Conservation (phyloP, 2,797 vertebrate species). For the Anguilla megastoma region DNA sequence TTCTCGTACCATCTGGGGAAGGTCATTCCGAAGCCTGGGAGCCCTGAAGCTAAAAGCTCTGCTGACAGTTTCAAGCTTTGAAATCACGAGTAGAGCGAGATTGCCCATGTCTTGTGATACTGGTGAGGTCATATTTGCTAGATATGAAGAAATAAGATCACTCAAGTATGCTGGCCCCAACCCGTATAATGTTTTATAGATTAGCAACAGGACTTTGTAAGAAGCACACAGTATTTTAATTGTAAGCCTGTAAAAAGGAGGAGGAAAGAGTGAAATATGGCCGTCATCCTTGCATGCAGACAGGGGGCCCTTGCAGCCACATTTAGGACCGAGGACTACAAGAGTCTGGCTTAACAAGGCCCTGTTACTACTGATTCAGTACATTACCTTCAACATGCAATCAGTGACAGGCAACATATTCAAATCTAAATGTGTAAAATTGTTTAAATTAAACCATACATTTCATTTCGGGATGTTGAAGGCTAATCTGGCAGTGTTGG, state of each 20-base stretch:
- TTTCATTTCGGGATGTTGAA: background rate
- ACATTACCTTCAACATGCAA: background rate
- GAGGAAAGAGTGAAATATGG: background rate
- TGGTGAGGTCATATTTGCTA: background rate
- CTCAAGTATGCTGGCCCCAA: background rate
- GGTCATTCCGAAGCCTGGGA: background rate
- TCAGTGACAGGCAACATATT: background rate
- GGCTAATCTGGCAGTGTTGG: background rate
- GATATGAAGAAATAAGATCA: background rate
- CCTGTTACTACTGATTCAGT: background rate
- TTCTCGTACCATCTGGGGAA: background rate
- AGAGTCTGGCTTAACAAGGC: too few species aligned
- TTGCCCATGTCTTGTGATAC: background rate
- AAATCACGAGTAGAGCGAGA: background rate
- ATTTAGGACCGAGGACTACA: background rate
- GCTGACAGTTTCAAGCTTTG: background rate
- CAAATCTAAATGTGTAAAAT: background rate
- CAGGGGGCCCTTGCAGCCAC: background rate
- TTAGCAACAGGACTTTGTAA: background rate
- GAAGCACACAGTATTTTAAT: background rate
- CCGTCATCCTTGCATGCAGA: background rate
- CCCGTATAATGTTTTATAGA: background rate
- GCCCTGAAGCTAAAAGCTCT: slow-evolving; percentile 3
- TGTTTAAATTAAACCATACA: background rate
- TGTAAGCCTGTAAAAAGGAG: background rate